Percentiles rank a stretch among this genome's conserved stretches.
These are phyloP conservation scores for Gymnothorax reevesii DNA, from an alignment of 2,797 vertebrate genomes.

Conservation along the genomic window DNA sequence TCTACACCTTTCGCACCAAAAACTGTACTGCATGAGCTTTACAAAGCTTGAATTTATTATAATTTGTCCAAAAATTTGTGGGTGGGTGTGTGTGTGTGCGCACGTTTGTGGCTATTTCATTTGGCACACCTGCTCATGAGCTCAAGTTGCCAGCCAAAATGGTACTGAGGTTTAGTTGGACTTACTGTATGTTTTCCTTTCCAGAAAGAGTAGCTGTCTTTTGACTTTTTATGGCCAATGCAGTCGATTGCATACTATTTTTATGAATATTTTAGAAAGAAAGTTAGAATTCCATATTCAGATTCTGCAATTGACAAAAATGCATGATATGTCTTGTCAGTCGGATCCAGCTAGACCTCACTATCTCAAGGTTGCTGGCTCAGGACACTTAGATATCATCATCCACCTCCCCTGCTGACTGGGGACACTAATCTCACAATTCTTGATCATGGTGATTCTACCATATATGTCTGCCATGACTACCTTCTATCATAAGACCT, in stretches of 20 bases:
- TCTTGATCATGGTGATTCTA: conserved; percentile 30
- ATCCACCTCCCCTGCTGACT: conserved; percentile 16
- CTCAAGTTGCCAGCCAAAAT: background rate
- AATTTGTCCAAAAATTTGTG: no score
- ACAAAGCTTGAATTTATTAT: no score
- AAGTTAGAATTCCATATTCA: conserved; percentile 29
- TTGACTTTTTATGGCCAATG: background rate
- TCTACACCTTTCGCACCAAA: no score
- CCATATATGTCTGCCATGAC: conserved; percentile 6
- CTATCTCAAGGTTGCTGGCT: conserved; percentile 36
- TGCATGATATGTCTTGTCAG: background rate
- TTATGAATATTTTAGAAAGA: conserved; percentile 22
- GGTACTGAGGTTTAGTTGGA: background rate
- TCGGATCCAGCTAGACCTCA: conserved; percentile 13
- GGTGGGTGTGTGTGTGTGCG: background rate
- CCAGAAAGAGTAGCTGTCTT: background rate
- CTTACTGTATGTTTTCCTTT: no score
- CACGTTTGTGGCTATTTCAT: background rate
- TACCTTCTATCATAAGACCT: conserved; percentile 26
- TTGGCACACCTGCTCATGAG: background rate
- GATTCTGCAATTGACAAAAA: conserved; percentile 30
- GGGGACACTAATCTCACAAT: conserved; percentile 18
- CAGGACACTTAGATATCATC: conserved; percentile 36
- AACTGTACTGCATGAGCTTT: no score
- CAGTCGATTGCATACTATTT: background rate